Evolutionary conservation across 2,888 invertebrate species (phyloP), one percentile per base, ranked within the genome.

Genomic region (Zaprionus obscuricornis): DNA sequence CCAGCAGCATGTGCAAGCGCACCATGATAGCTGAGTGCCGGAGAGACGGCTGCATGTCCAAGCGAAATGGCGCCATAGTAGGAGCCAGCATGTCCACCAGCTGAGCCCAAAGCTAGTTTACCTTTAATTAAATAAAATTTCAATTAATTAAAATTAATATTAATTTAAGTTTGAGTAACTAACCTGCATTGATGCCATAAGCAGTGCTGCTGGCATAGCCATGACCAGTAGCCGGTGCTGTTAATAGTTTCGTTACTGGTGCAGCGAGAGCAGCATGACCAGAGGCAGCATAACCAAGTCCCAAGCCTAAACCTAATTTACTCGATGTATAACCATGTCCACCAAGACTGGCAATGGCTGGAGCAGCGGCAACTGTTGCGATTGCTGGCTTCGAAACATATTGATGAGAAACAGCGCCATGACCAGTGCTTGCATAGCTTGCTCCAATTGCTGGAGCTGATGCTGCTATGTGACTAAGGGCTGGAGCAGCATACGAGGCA

Each of bases 51-150:
- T 1, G 16, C 58, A 20, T 87, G 85, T 7, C 86, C 85, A 26
- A 89, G 72, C 1, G 87, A 78, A 29, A 87, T 85, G 10, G 89
- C 85, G 13, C 88, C 89, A 31, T 86, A 88, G 52, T 85, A 86
- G 14, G 69, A 51, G 27, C 63, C 83, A 39, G 43, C 59, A 29
- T 58, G 78, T 14, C 16, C 66, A 0, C 56, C 59, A 8, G 49
- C 22, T 1, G 50, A 8, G 1, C 60, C 64, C 11, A 68, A 34
- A 2, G 36, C 56, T 1, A 74, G 29, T 40, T 73, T 70, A 14
- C 63, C 81, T 76, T 11, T 3, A 11, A 17, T 24, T 5, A n/a
- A 16, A 7, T 5, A 31, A 8, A 34, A 16, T 11, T 39, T 10
- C 11, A 18, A 10, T 18, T 13, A 10, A 3, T 33, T 33, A 7